Base-by-base conservation (phyloP, 2,113 vertebrate genomes). In the Lepisosteus osseus region DNA sequence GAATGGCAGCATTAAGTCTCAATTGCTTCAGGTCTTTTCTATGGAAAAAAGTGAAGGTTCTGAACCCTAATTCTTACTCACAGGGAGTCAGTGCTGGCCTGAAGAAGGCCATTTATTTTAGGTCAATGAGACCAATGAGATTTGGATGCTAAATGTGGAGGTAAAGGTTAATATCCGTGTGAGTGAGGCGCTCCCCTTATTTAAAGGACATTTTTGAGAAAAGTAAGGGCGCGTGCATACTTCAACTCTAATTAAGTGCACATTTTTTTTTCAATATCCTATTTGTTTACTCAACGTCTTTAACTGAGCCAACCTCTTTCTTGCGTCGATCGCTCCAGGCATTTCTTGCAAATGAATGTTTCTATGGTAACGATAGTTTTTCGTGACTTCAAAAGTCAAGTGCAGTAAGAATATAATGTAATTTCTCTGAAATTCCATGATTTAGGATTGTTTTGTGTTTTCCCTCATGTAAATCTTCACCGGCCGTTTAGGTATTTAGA, bases 171-270 rank as follows among this genome's bases (percentile, higher is more conserved):
- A 86, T 85, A 83, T 90, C 85, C 84, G 73, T 72, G 77, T 87
- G 85, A 87, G 80, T 89, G 82, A 84, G 81, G 83, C 75, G 7
- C 84, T 62, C 84, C 83, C 90, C 87, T 61, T 55, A 79, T 91
- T 87, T 88, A 89, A 78, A 69, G 62, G 9, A 78, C 82, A 77
- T 88, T 87, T 78, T 80, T 73, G 66, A 83, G 82, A 85, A 89
- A 87, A 86, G 81, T 83, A 77, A 72, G 83, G 79, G 85, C 86
- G 85, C 83, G 83, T 73, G 76, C 75, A 72, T 76, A 76, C 74
- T 74, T 75, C 42, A 55, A 65, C 83, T 89, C 89, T 88, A 89
- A 92, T 92, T 87, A 61, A 90, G 87, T 86, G 14, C 78, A 78
- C 71, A 56, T n/a, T 42, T 82, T 83, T 86, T 86, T 84, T 85